These are phyloP conservation scores for Amphiprion clarkii DNA, from an alignment of 2,797 vertebrate species.

Conservation along the genomic window DNA sequence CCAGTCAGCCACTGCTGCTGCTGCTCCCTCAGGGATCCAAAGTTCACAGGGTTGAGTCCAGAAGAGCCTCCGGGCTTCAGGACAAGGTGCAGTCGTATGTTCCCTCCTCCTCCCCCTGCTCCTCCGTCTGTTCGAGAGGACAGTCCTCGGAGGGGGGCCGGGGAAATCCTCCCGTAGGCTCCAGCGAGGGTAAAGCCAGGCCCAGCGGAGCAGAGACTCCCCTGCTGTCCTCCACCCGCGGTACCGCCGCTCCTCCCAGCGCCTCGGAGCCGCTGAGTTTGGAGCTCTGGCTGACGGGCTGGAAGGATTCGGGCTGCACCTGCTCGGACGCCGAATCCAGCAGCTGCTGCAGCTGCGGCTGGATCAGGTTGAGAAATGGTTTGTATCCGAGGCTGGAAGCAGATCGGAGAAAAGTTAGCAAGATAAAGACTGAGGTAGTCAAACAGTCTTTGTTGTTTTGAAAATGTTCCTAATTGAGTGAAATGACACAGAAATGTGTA, in stretches of 20 bases:
- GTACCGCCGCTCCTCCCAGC: conserved; percentile 56
- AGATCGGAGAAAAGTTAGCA: neutral
- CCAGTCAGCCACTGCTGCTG: conserved; percentile 45
- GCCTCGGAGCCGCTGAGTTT: conserved; percentile 85
- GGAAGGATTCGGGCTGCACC: conserved; percentile 92
- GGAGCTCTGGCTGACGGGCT: conserved; percentile 84
- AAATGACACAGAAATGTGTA: no score
- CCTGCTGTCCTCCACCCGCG: conserved; percentile 88
- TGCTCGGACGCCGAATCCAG: conserved; percentile 88
- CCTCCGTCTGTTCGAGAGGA: conserved; percentile 84
- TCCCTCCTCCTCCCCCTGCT: conserved; percentile 89
- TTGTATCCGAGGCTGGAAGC: conserved; percentile 93
- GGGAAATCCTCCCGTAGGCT: conserved; percentile 69
- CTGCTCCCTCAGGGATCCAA: conserved; percentile 16
- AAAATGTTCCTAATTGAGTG: no score
- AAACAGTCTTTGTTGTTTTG: no score
- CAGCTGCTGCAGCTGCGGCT: conserved; percentile 94
- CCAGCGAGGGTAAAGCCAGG: conserved; percentile 82
- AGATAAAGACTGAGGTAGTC: neutral
- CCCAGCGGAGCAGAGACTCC: conserved; percentile 81
- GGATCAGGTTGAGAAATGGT: conserved; percentile 95
- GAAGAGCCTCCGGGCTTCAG: conserved; percentile 76
- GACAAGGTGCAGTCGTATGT: conserved; percentile 94
- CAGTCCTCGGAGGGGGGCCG: conserved; percentile 85
- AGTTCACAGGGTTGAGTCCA: conserved; percentile 54